phyloP scores from a whole-genome alignment of 2,113 vertebrate species.

The Pholis gunnellus region DNA sequence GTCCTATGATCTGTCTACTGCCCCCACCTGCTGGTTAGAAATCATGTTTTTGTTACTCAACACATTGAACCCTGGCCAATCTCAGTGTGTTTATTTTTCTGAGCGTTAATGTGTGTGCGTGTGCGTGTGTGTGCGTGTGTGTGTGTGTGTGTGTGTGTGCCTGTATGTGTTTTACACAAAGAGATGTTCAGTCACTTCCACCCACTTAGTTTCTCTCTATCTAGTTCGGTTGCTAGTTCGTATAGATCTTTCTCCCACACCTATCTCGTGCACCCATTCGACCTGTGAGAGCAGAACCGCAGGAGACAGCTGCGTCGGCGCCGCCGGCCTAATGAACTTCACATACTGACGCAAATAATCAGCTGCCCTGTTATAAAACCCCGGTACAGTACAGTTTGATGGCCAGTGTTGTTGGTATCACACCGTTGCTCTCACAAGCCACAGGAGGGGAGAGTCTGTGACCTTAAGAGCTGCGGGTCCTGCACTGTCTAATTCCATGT shows the following conservation, averaged over 20 bases:
- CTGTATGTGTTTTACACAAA: constrained; percentile 54
- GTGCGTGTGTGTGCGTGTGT: constrained; percentile 1
- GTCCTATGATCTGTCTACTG: constrained; percentile 74
- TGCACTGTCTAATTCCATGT: constrained; percentile 82
- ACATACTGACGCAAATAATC: constrained; percentile 62
- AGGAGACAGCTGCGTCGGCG: constrained; percentile 29
- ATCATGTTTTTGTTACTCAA: constrained; percentile 72
- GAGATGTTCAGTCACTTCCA: constrained; percentile 70
- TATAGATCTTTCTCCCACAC: constrained; percentile 72
- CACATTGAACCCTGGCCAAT: constrained; percentile 68
- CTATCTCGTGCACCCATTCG: constrained; percentile 60
- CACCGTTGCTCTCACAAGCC: constrained; percentile 60
- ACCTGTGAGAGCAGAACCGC: constrained; percentile 35
- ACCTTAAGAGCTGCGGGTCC: constrained; percentile 76
- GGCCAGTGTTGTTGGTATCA: constrained; percentile 70
- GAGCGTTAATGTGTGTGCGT: constrained; percentile 13
- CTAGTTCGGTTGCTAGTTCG: constrained; percentile 37
- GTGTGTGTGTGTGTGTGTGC: constrained; percentile 13
- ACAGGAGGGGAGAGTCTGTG: constrained; percentile 72
- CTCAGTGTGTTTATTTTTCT: constrained; percentile 50
- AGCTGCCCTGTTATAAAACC: constrained; percentile 31
- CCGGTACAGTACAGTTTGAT: constrained; percentile 28
- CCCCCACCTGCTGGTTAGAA: constrained; percentile 85
- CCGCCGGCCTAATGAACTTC: constrained; percentile 60
- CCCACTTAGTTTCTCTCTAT: constrained; percentile 71